Conservation (phyloP, 1,140 invertebrate genomes). For the Tigriopus japonicus region DNA sequence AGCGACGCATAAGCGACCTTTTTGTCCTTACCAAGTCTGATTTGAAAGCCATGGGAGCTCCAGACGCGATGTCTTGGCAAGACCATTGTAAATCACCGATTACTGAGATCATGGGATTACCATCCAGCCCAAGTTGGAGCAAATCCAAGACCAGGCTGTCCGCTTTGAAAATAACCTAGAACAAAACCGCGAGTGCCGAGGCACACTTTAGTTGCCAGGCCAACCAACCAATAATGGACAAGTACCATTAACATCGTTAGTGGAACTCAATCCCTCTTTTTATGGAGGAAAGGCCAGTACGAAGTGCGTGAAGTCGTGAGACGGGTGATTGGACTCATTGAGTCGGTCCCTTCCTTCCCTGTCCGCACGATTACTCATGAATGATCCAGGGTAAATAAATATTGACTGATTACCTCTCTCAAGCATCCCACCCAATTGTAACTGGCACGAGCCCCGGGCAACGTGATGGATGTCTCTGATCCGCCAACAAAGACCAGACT, state of each 20-base stretch:
- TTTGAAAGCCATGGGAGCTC: constrained; percentile 70
- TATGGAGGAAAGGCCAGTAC: too few species aligned
- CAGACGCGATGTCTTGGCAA: constrained; percentile 59
- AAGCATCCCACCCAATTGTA: constrained; percentile 88
- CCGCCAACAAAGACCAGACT: constrained; percentile 72
- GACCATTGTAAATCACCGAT: constrained; percentile 70
- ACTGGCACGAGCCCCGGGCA: constrained; percentile 61
- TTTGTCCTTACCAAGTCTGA: not conserved
- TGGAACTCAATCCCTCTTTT: too few species aligned
- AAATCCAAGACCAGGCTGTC: constrained; percentile 70
- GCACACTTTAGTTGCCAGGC: not conserved
- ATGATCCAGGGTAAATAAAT: not conserved
- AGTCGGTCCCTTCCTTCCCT: not conserved
- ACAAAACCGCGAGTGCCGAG: constrained; percentile 16
- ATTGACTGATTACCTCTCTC: constrained; percentile 52
- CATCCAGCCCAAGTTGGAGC: constrained; percentile 63
- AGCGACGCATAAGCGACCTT: not conserved
- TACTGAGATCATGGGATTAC: constrained; percentile 64
- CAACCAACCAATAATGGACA: too few species aligned
- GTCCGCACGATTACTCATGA: not conserved
- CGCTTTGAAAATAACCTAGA: constrained; percentile 71
- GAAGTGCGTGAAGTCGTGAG: too few species aligned
- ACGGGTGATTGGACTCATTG: not conserved
- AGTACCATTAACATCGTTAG: too few species aligned
- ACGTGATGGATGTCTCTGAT: constrained; percentile 51